Percentiles rank a stretch among this genome's conserved stretches.
phyloP scores from a whole-genome alignment of 2,113 vertebrate genomes.

The Nerophis lumbriciformis region DNA sequence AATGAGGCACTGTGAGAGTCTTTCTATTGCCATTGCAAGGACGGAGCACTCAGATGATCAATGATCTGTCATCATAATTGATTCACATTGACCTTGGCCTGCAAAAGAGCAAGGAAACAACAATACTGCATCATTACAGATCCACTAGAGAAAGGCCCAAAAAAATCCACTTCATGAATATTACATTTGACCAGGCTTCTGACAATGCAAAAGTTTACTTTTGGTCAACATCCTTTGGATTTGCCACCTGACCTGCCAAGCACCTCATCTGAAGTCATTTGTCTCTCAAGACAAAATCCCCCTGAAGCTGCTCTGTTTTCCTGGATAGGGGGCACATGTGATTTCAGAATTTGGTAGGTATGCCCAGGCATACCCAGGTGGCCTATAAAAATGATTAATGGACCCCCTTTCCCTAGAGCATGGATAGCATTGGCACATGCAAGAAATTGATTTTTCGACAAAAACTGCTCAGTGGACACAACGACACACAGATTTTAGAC shows the following conservation, averaged over 20 bases:
- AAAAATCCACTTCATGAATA: neutral
- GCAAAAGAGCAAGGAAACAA: conserved; percentile 22
- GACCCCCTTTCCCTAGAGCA: conserved; percentile 48
- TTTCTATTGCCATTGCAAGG: conserved; percentile 42
- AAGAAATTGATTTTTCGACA: conserved; percentile 13
- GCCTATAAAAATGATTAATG: conserved; percentile 71
- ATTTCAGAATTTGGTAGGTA: conserved; percentile 30
- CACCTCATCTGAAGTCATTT: conserved; percentile 20
- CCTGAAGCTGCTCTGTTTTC: conserved; percentile 42
- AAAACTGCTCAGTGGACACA: conserved; percentile 1
- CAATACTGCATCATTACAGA: conserved; percentile 7
- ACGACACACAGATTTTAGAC: conserved; percentile 1
- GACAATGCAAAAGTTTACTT: too few relatives aligned
- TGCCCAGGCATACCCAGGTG: conserved; percentile 51
- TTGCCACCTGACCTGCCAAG: conserved; percentile 10
- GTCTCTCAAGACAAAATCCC: conserved; percentile 27
- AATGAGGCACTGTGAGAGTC: conserved; percentile 48
- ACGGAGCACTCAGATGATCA: conserved; percentile 45
- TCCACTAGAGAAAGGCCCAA: neutral
- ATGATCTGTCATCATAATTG: conserved; percentile 50
- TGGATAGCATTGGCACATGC: conserved; percentile 51
- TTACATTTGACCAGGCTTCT: too few relatives aligned
- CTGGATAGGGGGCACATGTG: conserved; percentile 40
- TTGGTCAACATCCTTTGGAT: conserved; percentile 8
- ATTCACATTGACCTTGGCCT: conserved; percentile 51